Evolutionary conservation across 2,797 vertebrate species (phyloP).

Genomic region (Emys orbicularis): DNA sequence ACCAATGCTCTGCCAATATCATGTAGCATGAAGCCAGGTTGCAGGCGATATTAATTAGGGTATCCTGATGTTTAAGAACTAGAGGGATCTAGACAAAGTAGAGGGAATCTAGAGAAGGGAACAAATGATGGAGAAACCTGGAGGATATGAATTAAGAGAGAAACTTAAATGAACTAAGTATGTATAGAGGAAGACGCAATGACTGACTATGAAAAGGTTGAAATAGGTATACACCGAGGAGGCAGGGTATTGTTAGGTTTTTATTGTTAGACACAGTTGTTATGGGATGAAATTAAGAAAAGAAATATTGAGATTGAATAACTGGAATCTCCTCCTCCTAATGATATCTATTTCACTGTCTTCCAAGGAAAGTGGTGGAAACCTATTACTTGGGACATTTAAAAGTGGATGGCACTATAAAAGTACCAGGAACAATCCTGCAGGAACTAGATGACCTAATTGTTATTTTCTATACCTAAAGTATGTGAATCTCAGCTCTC

Average conservation of each 20-base stretch:
- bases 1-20: neutral
- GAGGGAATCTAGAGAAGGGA: neutral
- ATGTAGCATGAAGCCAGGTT: neutral
- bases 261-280: too few species aligned
- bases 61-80: rapidly evolving
- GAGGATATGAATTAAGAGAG: neutral
- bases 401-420: neutral
- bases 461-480: neutral
- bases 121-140: neutral
- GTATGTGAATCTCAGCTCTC: neutral
- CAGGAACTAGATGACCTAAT: neutral
- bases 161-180: rapidly evolving
- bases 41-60: rapidly evolving
- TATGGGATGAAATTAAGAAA: neutral
- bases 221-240: neutral
- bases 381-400: neutral
- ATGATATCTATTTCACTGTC: neutral
- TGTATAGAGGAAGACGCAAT: neutral
- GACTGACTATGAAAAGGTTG: neutral
- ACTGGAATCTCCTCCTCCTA: neutral
- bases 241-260: neutral
- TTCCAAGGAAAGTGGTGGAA: neutral
- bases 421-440: neutral
- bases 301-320: neutral
- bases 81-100: neutral